These are phyloP conservation scores for Cryptoprocta ferox DNA, from an alignment of 2,797 vertebrate genomes.

Conservation along the genomic window DNA sequence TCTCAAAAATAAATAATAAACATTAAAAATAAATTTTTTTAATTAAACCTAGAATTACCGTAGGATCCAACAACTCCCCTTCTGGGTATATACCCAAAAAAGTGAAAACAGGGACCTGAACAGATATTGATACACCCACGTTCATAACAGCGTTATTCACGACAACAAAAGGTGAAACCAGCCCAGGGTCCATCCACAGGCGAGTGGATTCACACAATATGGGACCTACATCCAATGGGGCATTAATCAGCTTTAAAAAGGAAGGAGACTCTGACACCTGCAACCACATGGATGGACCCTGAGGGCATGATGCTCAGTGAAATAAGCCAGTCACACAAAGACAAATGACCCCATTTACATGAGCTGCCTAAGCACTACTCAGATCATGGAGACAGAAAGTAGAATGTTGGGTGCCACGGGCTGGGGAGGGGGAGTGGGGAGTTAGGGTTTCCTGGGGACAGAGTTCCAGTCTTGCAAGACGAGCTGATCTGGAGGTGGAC, in stretches of 20 bases:
- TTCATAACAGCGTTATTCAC: neutral
- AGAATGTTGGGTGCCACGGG: neutral
- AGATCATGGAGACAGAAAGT: neutral
- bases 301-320: too few species aligned
- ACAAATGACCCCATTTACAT: neutral
- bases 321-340: neutral
- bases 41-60: neutral
- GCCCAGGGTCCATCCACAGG: neutral
- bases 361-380: too few species aligned
- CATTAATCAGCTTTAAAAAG: neutral
- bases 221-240: accelerated
- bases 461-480: neutral
- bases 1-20: too few species aligned
- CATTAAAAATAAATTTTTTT: too few species aligned
- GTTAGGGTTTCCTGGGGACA: neutral
- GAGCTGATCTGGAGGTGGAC: accelerated
- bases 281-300: too few species aligned
- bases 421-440: neutral
- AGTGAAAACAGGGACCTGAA: neutral
- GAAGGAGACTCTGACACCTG: neutral
- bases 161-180: neutral
- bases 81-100: neutral
- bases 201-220: neutral
- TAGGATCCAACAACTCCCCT: neutral
- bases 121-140: neutral